Evolutionary conservation across 2,797 vertebrate genomes (phyloP).

Genomic region (Sciurus carolinensis): DNA sequence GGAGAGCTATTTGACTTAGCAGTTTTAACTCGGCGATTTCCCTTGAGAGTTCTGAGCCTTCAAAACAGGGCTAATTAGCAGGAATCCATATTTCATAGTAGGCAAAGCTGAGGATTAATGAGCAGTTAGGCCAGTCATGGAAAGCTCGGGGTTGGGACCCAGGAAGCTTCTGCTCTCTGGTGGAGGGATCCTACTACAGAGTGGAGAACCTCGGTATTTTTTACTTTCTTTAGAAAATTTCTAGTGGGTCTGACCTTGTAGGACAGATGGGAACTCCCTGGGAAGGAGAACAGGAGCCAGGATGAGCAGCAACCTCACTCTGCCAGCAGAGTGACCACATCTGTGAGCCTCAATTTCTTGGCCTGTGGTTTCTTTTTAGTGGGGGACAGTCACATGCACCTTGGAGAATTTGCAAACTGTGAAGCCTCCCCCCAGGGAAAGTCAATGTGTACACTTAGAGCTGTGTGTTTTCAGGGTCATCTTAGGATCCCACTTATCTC

Average conservation of each 20-base stretch:
- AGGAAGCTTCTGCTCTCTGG: neutral
- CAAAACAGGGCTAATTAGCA: neutral
- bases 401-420: neutral
- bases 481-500: neutral
- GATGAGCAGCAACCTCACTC: neutral
- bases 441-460: fast-evolving
- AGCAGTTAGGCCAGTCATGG: neutral
- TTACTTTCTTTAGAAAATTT: neutral
- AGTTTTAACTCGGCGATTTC: neutral
- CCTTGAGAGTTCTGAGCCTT: neutral
- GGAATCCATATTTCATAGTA: neutral
- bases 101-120: neutral
- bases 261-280: fast-evolving
- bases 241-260: neutral
- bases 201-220: neutral
- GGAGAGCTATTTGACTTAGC: neutral
- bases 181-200: neutral
- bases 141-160: neutral
- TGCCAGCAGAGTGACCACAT: neutral
- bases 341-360: neutral
- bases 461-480: neutral
- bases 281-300: fast-evolving
- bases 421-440: neutral
- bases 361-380: neutral
- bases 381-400: neutral